Conservation (phyloP, 2,888 invertebrate species). For the Tortricodes alternella region DNA sequence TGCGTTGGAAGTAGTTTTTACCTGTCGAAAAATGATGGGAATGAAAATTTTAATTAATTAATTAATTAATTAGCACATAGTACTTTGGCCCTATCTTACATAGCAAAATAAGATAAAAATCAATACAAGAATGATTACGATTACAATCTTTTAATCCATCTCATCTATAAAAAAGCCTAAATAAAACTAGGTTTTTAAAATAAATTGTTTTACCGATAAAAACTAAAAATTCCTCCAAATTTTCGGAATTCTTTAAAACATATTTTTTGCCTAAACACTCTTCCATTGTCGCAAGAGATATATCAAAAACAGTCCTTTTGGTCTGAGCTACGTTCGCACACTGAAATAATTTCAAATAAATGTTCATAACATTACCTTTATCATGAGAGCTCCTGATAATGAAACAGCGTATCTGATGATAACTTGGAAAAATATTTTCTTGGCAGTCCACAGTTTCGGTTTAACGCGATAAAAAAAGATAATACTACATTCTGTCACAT, state of each 20-base stretch:
- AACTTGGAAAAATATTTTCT: neutral
- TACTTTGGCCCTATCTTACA: too few relatives aligned
- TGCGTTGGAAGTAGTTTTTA: constrained; percentile 45
- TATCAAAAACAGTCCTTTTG: too few relatives aligned
- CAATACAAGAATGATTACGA: too few relatives aligned
- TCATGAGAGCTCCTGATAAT: neutral
- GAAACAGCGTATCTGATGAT: constrained; percentile 5
- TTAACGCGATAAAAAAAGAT: constrained; percentile 16
- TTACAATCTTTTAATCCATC: too few relatives aligned
- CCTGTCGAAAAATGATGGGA: constrained; percentile 40
- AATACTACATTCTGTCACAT: too few relatives aligned
- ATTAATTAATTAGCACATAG: too few relatives aligned
- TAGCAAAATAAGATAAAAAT: too few relatives aligned
- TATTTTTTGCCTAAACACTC: constrained; percentile 19
- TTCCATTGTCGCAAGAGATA: constrained; percentile 6
- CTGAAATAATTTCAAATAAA: neutral
- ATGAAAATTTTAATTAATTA: neutral
- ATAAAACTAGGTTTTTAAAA: too few relatives aligned
- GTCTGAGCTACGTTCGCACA: neutral
- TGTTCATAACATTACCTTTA: neutral
- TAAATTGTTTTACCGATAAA: constrained; percentile 54
- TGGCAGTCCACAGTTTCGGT: neutral
- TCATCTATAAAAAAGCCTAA: too few relatives aligned
- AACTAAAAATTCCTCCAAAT: constrained; percentile 51
- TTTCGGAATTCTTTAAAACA: constrained; percentile 36